Evolutionary conservation across 2,113 vertebrate species (phyloP).

Genomic region (Ctenomys sociabilis): DNA sequence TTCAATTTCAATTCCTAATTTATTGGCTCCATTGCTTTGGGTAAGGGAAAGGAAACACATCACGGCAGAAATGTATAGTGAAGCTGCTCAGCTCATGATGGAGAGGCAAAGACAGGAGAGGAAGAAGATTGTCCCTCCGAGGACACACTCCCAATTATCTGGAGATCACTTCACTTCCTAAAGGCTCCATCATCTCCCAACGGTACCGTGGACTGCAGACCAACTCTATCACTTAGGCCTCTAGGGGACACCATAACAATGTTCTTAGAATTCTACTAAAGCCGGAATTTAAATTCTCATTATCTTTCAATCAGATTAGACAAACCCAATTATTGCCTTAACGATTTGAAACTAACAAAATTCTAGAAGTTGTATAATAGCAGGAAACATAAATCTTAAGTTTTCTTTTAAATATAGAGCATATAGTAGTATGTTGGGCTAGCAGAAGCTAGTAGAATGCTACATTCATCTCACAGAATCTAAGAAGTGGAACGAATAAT

Average conservation of each 20-base stretch:
- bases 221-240: background rate
- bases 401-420: background rate
- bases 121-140: background rate
- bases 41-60: background rate
- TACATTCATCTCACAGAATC: background rate
- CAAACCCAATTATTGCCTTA: background rate
- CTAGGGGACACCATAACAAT: background rate
- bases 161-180: background rate
- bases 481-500: background rate
- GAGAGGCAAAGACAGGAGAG: background rate
- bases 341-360: background rate
- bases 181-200: too few species aligned
- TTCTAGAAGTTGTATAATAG: background rate
- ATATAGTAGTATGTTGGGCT: background rate
- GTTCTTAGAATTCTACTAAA: constrained; percentile 1
- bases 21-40: background rate
- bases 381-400: background rate
- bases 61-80: background rate
- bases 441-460: background rate
- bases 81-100: background rate
- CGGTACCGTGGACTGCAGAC: background rate
- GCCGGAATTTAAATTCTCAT: background rate
- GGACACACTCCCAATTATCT: background rate
- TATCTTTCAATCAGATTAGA: background rate
- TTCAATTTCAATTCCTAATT: background rate